Evolutionary conservation across 2,113 vertebrate species (phyloP).

Genomic region (Zosterops lateralis): DNA sequence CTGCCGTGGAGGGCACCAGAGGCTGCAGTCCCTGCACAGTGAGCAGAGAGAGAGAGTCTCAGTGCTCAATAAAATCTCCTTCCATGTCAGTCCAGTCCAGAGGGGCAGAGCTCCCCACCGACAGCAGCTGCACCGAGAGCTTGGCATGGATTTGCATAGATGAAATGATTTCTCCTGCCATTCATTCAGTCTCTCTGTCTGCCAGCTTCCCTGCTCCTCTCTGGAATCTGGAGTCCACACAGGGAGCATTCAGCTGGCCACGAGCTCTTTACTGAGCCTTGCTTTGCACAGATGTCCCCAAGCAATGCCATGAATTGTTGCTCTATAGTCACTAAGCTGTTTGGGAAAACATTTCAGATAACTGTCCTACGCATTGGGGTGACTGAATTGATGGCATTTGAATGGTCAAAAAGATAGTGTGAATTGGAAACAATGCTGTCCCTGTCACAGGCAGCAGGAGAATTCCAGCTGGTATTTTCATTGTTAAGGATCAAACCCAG

Average conservation of each 20-base stretch:
- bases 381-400: constrained; percentile 88
- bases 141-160: constrained; percentile 65
- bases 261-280: constrained; percentile 63
- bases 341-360: constrained; percentile 87
- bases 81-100: neutral
- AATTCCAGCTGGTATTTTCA: constrained; percentile 75
- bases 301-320: constrained; percentile 85
- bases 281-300: constrained; percentile 83
- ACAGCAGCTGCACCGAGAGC: constrained; percentile 43
- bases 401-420: constrained; percentile 81
- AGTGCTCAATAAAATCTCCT: neutral
- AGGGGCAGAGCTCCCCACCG: constrained; percentile 56
- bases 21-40: rapidly evolving
- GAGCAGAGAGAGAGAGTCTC: neutral
- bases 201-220: constrained; percentile 24
- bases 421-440: constrained; percentile 82
- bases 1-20: neutral
- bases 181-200: constrained; percentile 59
- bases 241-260: constrained; percentile 74
- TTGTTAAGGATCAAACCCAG: constrained; percentile 60
- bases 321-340: constrained; percentile 83
- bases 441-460: constrained; percentile 66
- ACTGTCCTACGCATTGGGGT: constrained; percentile 84
- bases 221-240: constrained; percentile 67
- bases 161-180: constrained; percentile 64